These are phyloP conservation scores for Promerops cafer DNA, from an alignment of 2,113 vertebrate genomes.

Conservation along the genomic window DNA sequence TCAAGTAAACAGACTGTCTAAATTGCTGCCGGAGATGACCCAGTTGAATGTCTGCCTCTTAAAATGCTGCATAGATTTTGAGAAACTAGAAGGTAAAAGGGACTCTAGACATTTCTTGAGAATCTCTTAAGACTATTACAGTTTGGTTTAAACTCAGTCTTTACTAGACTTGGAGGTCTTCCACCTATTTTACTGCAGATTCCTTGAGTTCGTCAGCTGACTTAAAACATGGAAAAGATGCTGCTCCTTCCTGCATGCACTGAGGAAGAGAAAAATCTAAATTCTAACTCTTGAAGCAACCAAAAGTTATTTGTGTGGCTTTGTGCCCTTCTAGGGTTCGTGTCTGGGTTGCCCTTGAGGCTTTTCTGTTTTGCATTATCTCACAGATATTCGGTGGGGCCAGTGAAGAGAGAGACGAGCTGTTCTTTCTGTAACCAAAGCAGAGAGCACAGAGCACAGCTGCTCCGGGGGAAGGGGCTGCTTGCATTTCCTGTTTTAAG, in stretches of 20 bases:
- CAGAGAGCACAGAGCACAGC: background rate
- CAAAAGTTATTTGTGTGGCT: background rate
- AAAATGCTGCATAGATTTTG: background rate
- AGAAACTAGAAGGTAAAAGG: background rate
- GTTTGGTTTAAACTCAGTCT: background rate
- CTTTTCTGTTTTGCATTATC: background rate
- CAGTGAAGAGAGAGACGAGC: background rate
- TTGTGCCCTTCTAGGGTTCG: background rate
- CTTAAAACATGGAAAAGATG: background rate
- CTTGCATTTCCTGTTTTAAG: conserved; percentile 4
- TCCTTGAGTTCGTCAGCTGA: background rate
- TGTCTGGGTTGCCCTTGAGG: background rate
- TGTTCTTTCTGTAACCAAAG: background rate
- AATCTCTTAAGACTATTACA: background rate
- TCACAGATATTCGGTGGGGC: background rate
- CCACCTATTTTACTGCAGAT: background rate
- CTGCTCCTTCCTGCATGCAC: rapidly evolving
- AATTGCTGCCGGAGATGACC: background rate
- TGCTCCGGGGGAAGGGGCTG: background rate
- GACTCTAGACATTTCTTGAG: background rate
- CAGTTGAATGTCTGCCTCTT: background rate
- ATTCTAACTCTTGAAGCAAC: background rate
- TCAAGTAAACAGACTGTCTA: background rate
- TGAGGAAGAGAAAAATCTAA: background rate
- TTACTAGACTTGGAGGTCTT: background rate